Percentiles rank a stretch among this genome's conserved stretches.
These are phyloP conservation scores for Anastatus disparis DNA, from an alignment of 1,140 invertebrate species.

Conservation along the genomic window DNA sequence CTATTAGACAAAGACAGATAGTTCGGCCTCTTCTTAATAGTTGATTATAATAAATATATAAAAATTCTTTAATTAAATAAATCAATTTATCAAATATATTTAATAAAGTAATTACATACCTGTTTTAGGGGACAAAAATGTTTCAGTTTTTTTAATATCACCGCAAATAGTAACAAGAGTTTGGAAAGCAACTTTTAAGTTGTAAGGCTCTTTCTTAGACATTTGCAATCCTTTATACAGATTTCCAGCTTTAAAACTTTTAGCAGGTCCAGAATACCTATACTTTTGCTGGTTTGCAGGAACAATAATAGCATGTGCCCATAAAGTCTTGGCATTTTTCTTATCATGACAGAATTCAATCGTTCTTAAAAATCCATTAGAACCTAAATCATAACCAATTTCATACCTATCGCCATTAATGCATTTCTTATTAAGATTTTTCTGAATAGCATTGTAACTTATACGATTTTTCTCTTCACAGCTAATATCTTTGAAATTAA, in stretches of 20 bases:
- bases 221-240: conserved; percentile 11
- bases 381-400: conserved; percentile 18
- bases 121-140: background rate
- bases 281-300: background rate
- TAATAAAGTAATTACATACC: too few species aligned
- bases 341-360: conserved; percentile 20
- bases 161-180: background rate
- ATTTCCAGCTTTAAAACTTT: conserved; percentile 8
- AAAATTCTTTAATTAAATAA: too few species aligned
- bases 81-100: too few species aligned
- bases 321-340: background rate
- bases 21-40: too few species aligned
- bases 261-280: background rate
- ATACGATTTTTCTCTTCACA: conserved; percentile 2
- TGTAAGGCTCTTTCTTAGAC: conserved; percentile 23
- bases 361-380: conserved; percentile 1
- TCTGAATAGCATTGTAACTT: conserved; percentile 14
- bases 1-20: too few species aligned
- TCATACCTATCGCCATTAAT: conserved; percentile 2
- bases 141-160: background rate
- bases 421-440: background rate
- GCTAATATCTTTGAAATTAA: conserved; percentile 1
- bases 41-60: too few species aligned
- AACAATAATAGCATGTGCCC: conserved; percentile 11
- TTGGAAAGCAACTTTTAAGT: background rate